Evolutionary conservation across 2,797 vertebrate species (phyloP), one percentile per base, ranked within the genome.

Genomic region (Aplochiton taeniatus): DNA sequence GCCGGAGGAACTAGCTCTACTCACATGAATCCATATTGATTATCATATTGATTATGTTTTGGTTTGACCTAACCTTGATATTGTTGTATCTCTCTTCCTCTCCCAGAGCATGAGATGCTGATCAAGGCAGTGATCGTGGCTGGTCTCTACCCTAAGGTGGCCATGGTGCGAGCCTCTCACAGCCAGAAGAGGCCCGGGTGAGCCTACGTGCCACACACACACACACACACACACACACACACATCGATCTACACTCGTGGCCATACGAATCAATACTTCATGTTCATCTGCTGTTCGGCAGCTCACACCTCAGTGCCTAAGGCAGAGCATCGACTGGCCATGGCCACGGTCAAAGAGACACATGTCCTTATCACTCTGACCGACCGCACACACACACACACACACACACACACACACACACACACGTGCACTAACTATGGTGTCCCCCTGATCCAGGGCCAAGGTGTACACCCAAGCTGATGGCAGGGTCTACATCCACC

Each of bases 91-190:
- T 46, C 8, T 46, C 8, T 52, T 48, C 13, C 14, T 8, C 31
- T 50, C 58, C 42, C 87, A 99, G 98, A 94, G 73, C 98, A 99
- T 49, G 96, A 99, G 85, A 99, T 98, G 89, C 87, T 99, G 80
- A 94, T 99, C 73, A 99, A 99, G 87, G 97, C 98, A 0, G 97
- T 98, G 73, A 98, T 99, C 66, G 98, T 96, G 61, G 98, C 98
- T 16, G 97, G 97, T 9, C 90, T 99, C 63, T 99, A 99, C 85
- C 97, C 98, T 1, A 99, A 99, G 89, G 98, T 99, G 80, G 98
- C 97, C 64, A 98, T 94, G 91, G 97, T 99, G 75, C 91, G 92
- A 65, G 92, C 93, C 11, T 94, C 91, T 74, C 90, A 91, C 85
- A 94, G 92, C 89, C 98, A 94, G 84, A 97, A 92, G 86, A 94